phyloP scores from a whole-genome alignment of 1,140 invertebrate genomes.

The Heliconius himera region DNA sequence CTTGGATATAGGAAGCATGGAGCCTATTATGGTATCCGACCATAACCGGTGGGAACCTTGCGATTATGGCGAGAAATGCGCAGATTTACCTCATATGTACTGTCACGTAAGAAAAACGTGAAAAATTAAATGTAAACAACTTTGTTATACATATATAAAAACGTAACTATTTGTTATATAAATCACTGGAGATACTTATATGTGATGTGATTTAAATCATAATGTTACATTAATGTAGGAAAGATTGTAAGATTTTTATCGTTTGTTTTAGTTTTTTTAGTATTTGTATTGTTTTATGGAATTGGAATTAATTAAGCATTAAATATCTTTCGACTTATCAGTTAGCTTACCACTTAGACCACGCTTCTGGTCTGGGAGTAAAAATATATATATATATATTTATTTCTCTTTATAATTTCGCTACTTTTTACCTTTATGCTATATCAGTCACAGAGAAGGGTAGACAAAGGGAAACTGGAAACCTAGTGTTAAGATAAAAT shows the following conservation, averaged over 20 bases:
- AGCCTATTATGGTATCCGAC: constrained; percentile 30
- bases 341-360: too few relatives aligned
- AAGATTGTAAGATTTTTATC: background rate
- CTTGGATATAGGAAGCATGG: constrained; percentile 44
- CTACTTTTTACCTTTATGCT: too few relatives aligned
- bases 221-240: background rate
- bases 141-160: background rate
- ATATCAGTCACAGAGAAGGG: too few relatives aligned
- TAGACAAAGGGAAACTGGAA: too few relatives aligned
- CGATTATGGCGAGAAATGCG: constrained; percentile 41
- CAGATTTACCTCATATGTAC: constrained; percentile 38
- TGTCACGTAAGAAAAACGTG: constrained; percentile 31
- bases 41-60: constrained; percentile 38
- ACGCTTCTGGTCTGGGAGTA: too few relatives aligned
- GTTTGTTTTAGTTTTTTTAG: background rate
- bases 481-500: too few relatives aligned
- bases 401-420: too few relatives aligned
- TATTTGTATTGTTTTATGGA: background rate
- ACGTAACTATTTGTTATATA: background rate
- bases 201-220: background rate
- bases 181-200: background rate
- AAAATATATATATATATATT: too few relatives aligned
- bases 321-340: too few relatives aligned
- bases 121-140: constrained; percentile 15
- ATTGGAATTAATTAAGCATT: background rate